Conservation (phyloP, 35 echinoderm and acorn worm genomes). For the Apostichopus californicus region DNA sequence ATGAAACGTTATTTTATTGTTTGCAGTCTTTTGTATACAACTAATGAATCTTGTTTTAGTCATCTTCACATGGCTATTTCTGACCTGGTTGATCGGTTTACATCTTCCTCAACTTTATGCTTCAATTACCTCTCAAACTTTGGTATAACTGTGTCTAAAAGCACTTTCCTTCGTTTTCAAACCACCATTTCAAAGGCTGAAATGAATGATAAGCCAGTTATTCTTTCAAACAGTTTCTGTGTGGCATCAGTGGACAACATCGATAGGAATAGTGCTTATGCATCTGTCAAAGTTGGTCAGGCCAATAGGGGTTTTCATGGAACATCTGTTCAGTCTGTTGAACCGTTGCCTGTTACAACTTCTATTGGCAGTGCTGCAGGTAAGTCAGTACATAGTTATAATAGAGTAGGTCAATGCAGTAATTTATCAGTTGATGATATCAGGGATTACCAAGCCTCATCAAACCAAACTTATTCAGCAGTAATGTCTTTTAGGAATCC, state of each 20-base stretch:
- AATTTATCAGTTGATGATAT: neutral
- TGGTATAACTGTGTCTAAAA: constrained; percentile 38
- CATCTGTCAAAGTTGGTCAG: constrained; percentile 31
- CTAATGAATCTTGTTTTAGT: constrained; percentile 35
- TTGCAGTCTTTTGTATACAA: constrained; percentile 20
- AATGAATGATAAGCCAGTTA: constrained; percentile 26
- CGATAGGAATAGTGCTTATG: constrained; percentile 25
- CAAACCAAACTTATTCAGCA: neutral
- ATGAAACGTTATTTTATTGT: constrained; percentile 32
- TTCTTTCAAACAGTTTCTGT: constrained; percentile 33
- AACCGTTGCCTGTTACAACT: constrained; percentile 21
- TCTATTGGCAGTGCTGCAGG: neutral
- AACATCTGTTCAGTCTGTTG: constrained; percentile 35
- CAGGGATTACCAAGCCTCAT: neutral
- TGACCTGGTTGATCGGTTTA: constrained; percentile 38
- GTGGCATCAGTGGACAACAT: constrained; percentile 53
- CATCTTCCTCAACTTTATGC: constrained; percentile 30
- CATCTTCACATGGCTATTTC: constrained; percentile 43
- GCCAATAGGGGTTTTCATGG: constrained; percentile 26
- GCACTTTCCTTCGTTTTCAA: constrained; percentile 28
- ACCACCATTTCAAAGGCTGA: constrained; percentile 2
- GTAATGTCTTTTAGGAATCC: neutral
- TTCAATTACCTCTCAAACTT: constrained; percentile 39
- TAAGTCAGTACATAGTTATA: neutral
- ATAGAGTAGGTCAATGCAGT: neutral